Evolutionary conservation across 2,888 invertebrate species (phyloP), one percentile per base, ranked within the genome.

Genomic region (Nomada lathburiana): DNA sequence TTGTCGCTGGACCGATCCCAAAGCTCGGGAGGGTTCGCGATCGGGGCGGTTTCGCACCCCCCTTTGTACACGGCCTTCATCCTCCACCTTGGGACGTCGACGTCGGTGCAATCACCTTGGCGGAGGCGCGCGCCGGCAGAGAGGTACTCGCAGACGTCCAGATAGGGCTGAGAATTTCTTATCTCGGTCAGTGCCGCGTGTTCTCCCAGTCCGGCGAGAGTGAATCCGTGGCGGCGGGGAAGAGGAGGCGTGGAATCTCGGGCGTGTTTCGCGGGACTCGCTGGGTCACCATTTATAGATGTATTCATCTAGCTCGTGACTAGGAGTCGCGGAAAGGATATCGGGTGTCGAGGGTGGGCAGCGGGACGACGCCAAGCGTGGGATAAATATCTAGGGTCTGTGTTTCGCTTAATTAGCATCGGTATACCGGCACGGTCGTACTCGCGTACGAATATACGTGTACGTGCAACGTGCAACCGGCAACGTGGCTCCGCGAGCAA

Each of bases 331-430:
- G 53, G 82, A 68, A 77, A 69, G 76, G 84, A 76, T 82, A 77
- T 70, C 77, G 74, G 26, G 72, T 57, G 74, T 59, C 59, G 72
- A 69, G 75, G 81, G 73, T 70, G 84, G 76, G 78, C 72, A 80
- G 76, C 82, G 67, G 59, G 75, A 80, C 83, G 87, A 86, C 83
- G 83, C 85, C 82, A 83, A 87, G 86, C 89, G 88, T 89, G 89
- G 89, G 89, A 89, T 89, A 89, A 88, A 88, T 88, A 88, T 87
- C 88, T 88, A 86, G 79, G 84, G 88, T 86, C 88, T 88, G 89
- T 89, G 89, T 89, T 89, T 86, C 89, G 88, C 88, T 90, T 90
- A 90, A 90, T 90, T 90, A 90, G 90, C 89, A 90, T 90, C 89
- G 86, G 82, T 88, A 88, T 87, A 88, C 81, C 82, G 79, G 84